These are phyloP conservation scores for Drosophila austrosaltans DNA, from an alignment of 2,888 invertebrate genomes.

Conservation along the genomic window DNA sequence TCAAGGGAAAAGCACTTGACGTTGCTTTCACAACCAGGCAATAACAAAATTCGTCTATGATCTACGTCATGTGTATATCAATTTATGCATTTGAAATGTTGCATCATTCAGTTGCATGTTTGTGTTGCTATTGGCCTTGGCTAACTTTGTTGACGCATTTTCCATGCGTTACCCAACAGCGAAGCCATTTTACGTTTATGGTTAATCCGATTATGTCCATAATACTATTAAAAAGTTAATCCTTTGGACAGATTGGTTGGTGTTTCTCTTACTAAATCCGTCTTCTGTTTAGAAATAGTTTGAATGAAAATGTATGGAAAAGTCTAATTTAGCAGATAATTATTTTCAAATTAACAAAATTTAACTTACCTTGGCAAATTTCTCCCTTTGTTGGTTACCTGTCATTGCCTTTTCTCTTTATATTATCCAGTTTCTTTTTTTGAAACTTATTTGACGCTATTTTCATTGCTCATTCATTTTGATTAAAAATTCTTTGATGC, in stretches of 20 bases:
- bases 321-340: too few species aligned
- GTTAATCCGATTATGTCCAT: too few species aligned
- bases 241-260: too few species aligned
- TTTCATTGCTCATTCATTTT: constrained; percentile 26
- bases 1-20: not conserved
- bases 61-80: not conserved
- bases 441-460: constrained; percentile 4
- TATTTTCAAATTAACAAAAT: not conserved
- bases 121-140: not conserved
- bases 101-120: not conserved
- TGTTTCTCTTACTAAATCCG: too few species aligned
- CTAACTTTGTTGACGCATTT: constrained; percentile 7
- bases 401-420: not conserved
- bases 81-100: constrained; percentile 12
- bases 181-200: not conserved
- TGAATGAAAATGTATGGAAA: too few species aligned
- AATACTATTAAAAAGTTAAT: too few species aligned
- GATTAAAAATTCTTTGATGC: constrained; percentile 42
- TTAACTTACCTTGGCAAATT: not conserved
- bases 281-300: too few species aligned
- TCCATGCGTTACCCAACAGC: not conserved
- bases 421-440: not conserved
- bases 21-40: not conserved
- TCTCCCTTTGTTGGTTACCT: not conserved
- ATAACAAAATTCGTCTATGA: not conserved